Evolutionary conservation across 23 tunicate genomes (phyloP).

Genomic region (Oikopleura dioica): DNA sequence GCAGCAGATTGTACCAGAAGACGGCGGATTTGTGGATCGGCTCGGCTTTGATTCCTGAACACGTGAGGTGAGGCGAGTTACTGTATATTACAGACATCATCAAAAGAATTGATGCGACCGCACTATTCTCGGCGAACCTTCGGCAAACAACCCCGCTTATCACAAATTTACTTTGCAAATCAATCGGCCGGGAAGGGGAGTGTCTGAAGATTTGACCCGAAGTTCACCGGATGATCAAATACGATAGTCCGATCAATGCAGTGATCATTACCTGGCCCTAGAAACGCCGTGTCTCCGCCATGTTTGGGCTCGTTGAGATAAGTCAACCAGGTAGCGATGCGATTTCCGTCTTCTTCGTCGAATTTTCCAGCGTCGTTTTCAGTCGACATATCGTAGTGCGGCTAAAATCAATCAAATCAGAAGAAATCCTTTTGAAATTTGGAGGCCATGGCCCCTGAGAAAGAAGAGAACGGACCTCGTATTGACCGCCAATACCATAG

Average conservation of each 20-base stretch:
- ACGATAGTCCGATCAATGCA: background rate
- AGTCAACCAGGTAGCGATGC: conserved; percentile 62
- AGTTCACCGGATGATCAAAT: too few species aligned
- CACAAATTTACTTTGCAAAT: background rate
- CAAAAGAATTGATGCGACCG: too few species aligned
- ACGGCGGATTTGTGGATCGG: background rate
- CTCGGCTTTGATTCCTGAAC: background rate
- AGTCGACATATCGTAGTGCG: background rate
- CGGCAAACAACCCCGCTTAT: too few species aligned
- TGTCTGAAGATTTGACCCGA: background rate
- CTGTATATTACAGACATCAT: too few species aligned
- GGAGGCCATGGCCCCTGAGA: too few species aligned
- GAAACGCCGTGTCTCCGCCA: background rate
- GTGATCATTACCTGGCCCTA: background rate
- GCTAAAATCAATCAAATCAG: too few species aligned
- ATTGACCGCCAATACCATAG: background rate
- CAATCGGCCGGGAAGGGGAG: background rate
- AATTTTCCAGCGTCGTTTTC: conserved; percentile 30
- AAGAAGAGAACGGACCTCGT: too few species aligned
- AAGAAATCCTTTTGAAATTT: too few species aligned
- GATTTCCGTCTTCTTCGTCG: conserved; percentile 34
- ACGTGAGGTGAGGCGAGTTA: too few species aligned
- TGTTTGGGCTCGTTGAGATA: conserved; percentile 21
- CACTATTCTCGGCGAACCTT: too few species aligned
- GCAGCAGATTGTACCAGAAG: conserved; percentile 7